phyloP scores from a whole-genome alignment of 2,113 vertebrate genomes.

The Ginglymostoma cirratum region DNA sequence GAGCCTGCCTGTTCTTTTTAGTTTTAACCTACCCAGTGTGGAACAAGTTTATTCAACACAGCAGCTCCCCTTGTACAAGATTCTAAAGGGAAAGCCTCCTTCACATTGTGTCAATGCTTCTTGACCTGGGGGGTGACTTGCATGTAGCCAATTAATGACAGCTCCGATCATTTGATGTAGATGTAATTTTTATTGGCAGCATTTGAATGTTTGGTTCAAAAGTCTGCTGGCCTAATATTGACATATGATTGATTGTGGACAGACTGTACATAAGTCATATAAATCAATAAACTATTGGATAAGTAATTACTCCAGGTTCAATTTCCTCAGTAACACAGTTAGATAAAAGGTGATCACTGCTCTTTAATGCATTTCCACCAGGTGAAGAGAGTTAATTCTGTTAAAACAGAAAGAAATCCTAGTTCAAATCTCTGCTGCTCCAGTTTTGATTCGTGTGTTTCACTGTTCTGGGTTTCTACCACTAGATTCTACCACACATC shows the following conservation, averaged over 20 bases:
- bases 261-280: neutral
- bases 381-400: too few species aligned
- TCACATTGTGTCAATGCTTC: neutral
- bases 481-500: too few species aligned
- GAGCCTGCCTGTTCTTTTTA: neutral
- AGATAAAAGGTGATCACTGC: neutral
- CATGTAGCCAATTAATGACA: neutral
- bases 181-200: neutral
- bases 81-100: neutral
- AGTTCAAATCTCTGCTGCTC: too few species aligned
- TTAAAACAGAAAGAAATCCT: too few species aligned
- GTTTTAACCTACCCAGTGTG: neutral
- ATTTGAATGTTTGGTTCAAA: neutral
- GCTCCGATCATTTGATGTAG: neutral
- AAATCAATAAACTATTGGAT: neutral
- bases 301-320: neutral
- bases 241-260: neutral
- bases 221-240: neutral
- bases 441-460: too few species aligned
- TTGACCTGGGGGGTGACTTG: neutral
- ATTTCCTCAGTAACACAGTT: neutral
- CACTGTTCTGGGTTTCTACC: too few species aligned
- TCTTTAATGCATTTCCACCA: neutral
- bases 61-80: neutral
- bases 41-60: neutral